phyloP scores from a whole-genome alignment of 2,888 invertebrate genomes.

The Aspidiotus destructor region DNA sequence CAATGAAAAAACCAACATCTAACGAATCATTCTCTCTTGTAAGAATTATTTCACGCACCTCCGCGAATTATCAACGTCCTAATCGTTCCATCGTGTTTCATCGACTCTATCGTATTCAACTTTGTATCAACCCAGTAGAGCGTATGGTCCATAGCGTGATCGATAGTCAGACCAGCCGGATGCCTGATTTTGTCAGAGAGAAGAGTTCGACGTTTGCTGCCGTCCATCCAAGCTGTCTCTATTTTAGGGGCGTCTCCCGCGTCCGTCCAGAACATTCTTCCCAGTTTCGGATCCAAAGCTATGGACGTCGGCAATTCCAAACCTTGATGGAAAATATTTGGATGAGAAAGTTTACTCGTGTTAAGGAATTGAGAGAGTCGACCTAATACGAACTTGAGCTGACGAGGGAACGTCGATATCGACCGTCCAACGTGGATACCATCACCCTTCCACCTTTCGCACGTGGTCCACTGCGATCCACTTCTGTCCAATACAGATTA shows the following conservation, averaged over 20 bases:
- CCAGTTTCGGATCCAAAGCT: constrained; percentile 74
- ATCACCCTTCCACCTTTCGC: constrained; percentile 72
- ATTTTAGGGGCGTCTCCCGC: constrained; percentile 85
- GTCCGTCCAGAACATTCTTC: constrained; percentile 89
- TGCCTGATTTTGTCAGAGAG: constrained; percentile 72
- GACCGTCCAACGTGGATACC: constrained; percentile 79
- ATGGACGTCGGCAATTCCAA: constrained; percentile 81
- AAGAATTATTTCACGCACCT: constrained; percentile 34
- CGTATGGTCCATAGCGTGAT: constrained; percentile 77
- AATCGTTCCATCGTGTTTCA: constrained; percentile 69
- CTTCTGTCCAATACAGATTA: constrained; percentile 89
- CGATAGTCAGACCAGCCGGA: constrained; percentile 83
- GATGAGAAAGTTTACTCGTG: neutral
- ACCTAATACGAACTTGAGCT: constrained; percentile 42
- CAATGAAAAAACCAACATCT: neutral
- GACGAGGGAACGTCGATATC: constrained; percentile 73
- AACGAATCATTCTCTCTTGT: no score
- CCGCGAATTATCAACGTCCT: constrained; percentile 63
- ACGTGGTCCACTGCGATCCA: constrained; percentile 56
- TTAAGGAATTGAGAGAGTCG: neutral
- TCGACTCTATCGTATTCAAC: constrained; percentile 76
- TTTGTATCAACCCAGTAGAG: constrained; percentile 96
- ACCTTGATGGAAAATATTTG: constrained; percentile 43
- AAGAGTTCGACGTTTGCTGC: constrained; percentile 70
- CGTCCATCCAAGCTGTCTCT: constrained; percentile 95